Evolutionary conservation across 2,113 vertebrate species (phyloP), one percentile per base, ranked within the genome.

Genomic region (Percina caprodes): DNA sequence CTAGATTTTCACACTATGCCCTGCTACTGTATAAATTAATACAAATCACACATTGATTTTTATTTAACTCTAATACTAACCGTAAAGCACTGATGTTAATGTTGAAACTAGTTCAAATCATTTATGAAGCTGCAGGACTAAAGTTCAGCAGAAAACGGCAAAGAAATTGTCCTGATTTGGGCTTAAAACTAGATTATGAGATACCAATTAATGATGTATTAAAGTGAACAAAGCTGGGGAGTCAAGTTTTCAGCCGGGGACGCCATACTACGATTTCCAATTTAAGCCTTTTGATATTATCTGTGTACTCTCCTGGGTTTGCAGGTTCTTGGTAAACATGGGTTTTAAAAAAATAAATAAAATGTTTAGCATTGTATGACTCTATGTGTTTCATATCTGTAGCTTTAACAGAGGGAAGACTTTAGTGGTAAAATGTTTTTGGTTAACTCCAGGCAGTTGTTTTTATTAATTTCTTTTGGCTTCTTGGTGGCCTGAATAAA

Each of bases 21-120:
- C 78, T 42, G 74, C 86, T 89, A 77, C 68, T 52, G 74, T 84
- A 94, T 90, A 90, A 88, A 91, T 91, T 77, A 92, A 88, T 85
- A 2, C 3, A 42, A 74, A 74, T 89, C 54, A 83, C 77, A 79
- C 42, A 24, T 46, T 77, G 78, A 81, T 80, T 42, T 88, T 73
- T 80, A 2, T 88, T 73, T 1, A 74, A 67, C 39, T 80, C 83
- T 91, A 89, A 84, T 55, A 6, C 73, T 80, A 80, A 70, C 0
- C 54, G 66, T 69, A 55, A 75, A 76, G 68, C 48, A 81, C 59
- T 69, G 26, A 51, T 59, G 69, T 90, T 70, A 77, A 75, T 59
- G 61, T 49, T 59, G 75, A 70, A 23, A 9, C 35, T 59, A 63
- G 49, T 73, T 85, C 54, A 59, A 9, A 62, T 68, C 39, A 49